Percentiles rank a stretch among this genome's conserved stretches.
phyloP scores from a whole-genome alignment of 2,113 vertebrate species.

The Salvelinus sp. region DNA sequence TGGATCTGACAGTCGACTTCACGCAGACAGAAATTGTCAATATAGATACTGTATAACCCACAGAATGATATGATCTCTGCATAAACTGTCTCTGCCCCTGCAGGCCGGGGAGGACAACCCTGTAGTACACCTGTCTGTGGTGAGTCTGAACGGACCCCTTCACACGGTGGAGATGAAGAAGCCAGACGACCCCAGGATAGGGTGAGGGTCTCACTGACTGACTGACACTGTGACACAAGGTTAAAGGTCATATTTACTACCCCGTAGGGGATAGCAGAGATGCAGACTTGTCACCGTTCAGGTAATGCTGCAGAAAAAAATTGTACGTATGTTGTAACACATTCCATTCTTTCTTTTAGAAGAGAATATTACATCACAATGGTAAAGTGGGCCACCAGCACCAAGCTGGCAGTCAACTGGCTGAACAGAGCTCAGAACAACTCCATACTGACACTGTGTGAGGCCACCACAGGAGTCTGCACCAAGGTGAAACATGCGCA shows the following conservation, averaged over 20 bases:
- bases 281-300: no score
- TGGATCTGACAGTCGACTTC: neutral
- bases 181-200: conserved; percentile 89
- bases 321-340: neutral
- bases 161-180: conserved; percentile 93
- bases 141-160: conserved; percentile 89
- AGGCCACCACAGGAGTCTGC: conserved; percentile 94
- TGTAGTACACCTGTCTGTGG: conserved; percentile 87
- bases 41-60: no score
- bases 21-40: no score
- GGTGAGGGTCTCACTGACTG: conserved; percentile 70
- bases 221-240: neutral
- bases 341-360: conserved; percentile 44
- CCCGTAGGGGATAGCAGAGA: no score
- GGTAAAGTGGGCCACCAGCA: conserved; percentile 97
- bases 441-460: conserved; percentile 93
- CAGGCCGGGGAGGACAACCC: conserved; percentile 94
- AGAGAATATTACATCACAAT: conserved; percentile 95
- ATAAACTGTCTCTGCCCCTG: neutral
- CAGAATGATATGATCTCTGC: conserved; percentile 1
- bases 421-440: conserved; percentile 95
- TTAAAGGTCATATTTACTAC: no score
- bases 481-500: conserved; percentile 79
- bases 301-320: no score
- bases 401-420: conserved; percentile 97